Conservation (phyloP, 1,140 invertebrate species). For the Formica selysi region DNA sequence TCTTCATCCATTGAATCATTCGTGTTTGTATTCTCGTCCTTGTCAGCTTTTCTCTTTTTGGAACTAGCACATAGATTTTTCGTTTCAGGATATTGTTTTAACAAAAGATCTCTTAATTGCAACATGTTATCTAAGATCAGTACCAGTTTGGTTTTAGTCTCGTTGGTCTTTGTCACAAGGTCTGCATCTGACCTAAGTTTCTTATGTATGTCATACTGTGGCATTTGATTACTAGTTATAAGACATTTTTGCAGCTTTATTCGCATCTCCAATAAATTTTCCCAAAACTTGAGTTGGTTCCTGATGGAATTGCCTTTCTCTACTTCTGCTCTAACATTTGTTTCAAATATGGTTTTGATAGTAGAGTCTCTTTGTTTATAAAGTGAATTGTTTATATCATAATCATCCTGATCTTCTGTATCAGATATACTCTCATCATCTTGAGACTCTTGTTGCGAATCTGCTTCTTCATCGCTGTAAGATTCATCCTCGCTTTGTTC, state of each 20-base stretch:
- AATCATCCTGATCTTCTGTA: constrained; percentile 76
- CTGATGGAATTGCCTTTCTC: constrained; percentile 92
- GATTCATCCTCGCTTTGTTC: constrained; percentile 70
- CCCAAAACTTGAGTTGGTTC: constrained; percentile 93
- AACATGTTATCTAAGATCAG: constrained; percentile 89
- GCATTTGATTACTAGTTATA: constrained; percentile 91
- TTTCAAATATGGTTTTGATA: constrained; percentile 87
- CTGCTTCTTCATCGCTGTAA: constrained; percentile 68
- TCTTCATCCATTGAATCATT: constrained; percentile 86
- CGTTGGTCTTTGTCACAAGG: constrained; percentile 86
- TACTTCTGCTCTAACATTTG: constrained; percentile 88
- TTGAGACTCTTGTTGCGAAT: constrained; percentile 24
- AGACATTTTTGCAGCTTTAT: constrained; percentile 95
- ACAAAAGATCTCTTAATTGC: constrained; percentile 87
- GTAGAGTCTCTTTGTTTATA: constrained; percentile 80
- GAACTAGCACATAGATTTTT: constrained; percentile 82
- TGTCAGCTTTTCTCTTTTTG: constrained; percentile 71
- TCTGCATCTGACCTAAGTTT: constrained; percentile 86
- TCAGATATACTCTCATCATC: constrained; percentile 67
- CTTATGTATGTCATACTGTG: constrained; percentile 88
- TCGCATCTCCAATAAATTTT: constrained; percentile 92
- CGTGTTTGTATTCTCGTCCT: constrained; percentile 64
- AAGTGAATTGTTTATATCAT: constrained; percentile 64
- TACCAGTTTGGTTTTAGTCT: constrained; percentile 87
- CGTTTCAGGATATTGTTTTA: constrained; percentile 90